Base-by-base conservation (phyloP, 2,113 vertebrate species). In the Corythoichthys intestinalis region DNA sequence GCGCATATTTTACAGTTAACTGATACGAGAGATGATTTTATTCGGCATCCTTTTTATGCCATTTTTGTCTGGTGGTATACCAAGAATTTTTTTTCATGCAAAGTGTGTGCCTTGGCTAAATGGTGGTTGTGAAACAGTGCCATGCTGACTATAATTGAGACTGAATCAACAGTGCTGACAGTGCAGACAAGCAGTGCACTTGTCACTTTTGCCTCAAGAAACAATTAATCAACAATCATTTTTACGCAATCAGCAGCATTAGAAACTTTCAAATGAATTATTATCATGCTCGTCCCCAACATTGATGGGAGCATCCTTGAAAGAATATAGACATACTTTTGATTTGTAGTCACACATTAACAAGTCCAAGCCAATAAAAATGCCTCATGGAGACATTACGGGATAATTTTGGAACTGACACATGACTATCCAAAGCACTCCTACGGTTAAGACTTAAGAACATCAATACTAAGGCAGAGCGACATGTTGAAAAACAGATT, bases 151-250 rank as follows among this genome's bases (percentile, higher is more conserved):
- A 44, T 44, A 58, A 58, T 37, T 58, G 13, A 38, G 56, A 58
- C 56, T 58, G 56, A 58, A 58, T 58, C 56, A 58, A 58, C 56
- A 58, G 34, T 38, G 56, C 56, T 58, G 56, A 58, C 56, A 58
- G 56, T 15, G 56, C 56, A 58, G 34, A 37, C 34, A 37, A 58
- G 56, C 56, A 37, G 34, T 58, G 56, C 56, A 58, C 34, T 37
- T 58, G 56, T 58, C 56, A 58, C 56, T 37, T 58, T 37, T 58
- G 56, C 56, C 56, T 37, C 56, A 58, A 14, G 34, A 58, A 6
- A 28, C 56, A 37, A 58, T 58, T 58, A 37, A 37, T 58, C 56
- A 58, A 37, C 34, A 58, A 14, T 37, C 5, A 37, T 58, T 58
- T 58, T 2, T 34, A 15, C 12, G 12, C 35, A 58, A 58, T 58